A percentile compares a stretch with the other conserved stretches of the same genome.
phyloP scores from a whole-genome alignment of 2,113 vertebrate species.

The Motacilla alba region DNA sequence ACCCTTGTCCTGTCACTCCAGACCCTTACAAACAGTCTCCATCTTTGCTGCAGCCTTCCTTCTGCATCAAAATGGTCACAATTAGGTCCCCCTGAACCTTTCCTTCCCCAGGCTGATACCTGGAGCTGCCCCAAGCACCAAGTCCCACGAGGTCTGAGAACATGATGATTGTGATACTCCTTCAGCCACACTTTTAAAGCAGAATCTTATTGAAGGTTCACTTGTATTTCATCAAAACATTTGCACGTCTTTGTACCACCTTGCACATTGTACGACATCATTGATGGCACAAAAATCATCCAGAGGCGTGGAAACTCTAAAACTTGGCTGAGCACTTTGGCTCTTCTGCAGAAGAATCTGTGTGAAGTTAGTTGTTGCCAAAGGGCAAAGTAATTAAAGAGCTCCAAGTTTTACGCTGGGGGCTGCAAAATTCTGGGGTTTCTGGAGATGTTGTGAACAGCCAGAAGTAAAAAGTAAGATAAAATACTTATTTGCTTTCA shows the following conservation, averaged over 20 bases:
- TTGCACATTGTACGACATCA: background rate
- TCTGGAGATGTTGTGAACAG: background rate
- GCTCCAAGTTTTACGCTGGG: background rate
- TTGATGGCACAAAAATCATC: background rate
- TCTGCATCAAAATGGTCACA: background rate
- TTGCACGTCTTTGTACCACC: background rate
- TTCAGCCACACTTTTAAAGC: background rate
- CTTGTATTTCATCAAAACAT: accelerated
- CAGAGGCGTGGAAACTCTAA: accelerated
- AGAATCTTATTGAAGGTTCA: background rate
- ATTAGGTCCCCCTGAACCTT: background rate
- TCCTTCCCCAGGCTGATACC: background rate
- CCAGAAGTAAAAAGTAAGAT: background rate
- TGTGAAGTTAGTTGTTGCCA: background rate
- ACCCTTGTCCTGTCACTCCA: background rate
- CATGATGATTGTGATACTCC: no score
- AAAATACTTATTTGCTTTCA: background rate
- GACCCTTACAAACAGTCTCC: no score
- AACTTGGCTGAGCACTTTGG: background rate
- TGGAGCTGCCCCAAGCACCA: background rate
- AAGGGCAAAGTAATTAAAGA: background rate
- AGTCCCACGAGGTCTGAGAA: background rate
- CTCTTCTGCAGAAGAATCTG: background rate
- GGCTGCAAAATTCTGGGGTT: background rate
- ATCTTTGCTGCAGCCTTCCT: no score